phyloP scores from a whole-genome alignment of 2,113 vertebrate species.

The Salminus brasiliensis region DNA sequence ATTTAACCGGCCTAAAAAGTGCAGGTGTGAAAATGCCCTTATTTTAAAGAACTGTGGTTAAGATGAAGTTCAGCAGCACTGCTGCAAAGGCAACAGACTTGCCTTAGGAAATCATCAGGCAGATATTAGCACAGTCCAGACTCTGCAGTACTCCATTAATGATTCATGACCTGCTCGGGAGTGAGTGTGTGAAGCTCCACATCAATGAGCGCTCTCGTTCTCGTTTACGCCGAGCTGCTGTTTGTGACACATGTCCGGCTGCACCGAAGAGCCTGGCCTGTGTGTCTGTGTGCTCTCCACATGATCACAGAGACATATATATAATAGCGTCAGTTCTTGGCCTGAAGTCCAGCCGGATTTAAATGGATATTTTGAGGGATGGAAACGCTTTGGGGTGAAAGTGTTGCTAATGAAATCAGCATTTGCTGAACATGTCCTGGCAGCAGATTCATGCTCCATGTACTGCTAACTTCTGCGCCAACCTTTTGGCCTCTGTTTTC shows the following conservation, averaged over 20 bases:
- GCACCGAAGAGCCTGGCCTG: background rate
- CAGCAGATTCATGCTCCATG: background rate
- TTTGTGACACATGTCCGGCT: background rate
- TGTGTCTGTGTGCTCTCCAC: background rate
- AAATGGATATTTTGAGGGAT: background rate
- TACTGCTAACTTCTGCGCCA: background rate
- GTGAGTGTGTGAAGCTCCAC: constrained; percentile 24
- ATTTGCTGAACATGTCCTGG: background rate
- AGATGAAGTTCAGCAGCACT: too few relatives aligned
- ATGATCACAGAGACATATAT: background rate
- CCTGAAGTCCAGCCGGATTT: background rate
- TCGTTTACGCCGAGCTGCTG: background rate
- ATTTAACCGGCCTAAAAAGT: too few relatives aligned
- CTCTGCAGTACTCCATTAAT: constrained; percentile 62
- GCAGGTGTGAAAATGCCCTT: too few relatives aligned
- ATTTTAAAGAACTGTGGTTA: too few relatives aligned
- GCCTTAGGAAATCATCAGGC: background rate
- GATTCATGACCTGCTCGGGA: constrained; percentile 60
- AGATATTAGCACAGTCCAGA: background rate
- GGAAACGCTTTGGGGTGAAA: background rate
- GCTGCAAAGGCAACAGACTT: background rate
- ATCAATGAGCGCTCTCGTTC: constrained; percentile 52
- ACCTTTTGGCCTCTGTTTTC: background rate
- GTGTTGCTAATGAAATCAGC: constrained; percentile 9
- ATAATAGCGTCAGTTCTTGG: background rate